A percentile compares a stretch with the other conserved stretches of the same genome.
Conservation (phyloP, 2,113 vertebrate genomes). For the Andinoacara biseriatus region DNA sequence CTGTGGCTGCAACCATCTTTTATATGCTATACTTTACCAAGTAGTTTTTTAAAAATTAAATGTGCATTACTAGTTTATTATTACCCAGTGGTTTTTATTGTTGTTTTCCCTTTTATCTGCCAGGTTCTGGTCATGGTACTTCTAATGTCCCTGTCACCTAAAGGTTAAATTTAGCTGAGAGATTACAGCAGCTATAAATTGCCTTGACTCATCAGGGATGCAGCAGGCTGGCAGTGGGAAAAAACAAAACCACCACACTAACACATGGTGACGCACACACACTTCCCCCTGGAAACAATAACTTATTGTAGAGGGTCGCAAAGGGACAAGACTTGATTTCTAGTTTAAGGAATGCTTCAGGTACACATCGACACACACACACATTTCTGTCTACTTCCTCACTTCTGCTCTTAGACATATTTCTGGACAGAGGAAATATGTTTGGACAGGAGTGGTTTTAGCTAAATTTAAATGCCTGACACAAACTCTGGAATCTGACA, state of each 20-base stretch:
- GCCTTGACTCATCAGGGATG: neutral
- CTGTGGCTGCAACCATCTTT: neutral
- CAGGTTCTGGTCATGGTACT: neutral
- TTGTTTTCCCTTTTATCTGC: neutral
- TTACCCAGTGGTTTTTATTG: neutral
- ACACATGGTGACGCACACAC: slow-evolving; percentile 75
- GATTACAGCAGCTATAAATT: slow-evolving; percentile 33
- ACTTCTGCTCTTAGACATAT: slow-evolving; percentile 54
- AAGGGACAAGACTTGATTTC: slow-evolving; percentile 43
- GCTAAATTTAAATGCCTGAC: slow-evolving; percentile 65
- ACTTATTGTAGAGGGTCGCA: slow-evolving; percentile 64
- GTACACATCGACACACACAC: slow-evolving; percentile 37
- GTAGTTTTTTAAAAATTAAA: neutral
- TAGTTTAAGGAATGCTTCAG: slow-evolving; percentile 42
- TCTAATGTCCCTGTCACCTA: neutral
- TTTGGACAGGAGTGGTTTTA: slow-evolving; percentile 31
- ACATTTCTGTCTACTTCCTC: slow-evolving; percentile 46
- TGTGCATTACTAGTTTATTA: neutral
- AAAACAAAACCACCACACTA: slow-evolving; percentile 45
- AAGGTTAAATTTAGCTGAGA: slow-evolving; percentile 28
- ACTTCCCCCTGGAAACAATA: slow-evolving; percentile 76
- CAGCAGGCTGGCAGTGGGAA: slow-evolving; percentile 26
- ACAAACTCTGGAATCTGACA: slow-evolving; percentile 11
- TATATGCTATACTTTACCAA: neutral
- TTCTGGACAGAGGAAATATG: slow-evolving; percentile 62